phyloP scores from a whole-genome alignment of 2,888 invertebrate species.

The Caenorhabditis virilis region DNA sequence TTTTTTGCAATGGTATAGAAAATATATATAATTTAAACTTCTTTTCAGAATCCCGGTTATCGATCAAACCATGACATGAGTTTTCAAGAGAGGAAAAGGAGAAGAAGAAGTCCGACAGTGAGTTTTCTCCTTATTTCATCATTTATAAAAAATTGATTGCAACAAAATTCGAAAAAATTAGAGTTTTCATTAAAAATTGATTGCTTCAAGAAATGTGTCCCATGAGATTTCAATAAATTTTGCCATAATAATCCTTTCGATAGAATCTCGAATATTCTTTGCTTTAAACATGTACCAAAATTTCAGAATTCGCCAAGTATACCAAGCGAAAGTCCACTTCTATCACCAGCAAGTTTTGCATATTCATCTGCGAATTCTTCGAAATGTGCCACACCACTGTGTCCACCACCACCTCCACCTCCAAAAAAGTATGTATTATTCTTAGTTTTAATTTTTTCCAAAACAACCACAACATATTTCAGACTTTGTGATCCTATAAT shows the following conservation, averaged over 20 bases:
- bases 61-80: not conserved
- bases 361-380: not conserved
- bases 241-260: no score
- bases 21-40: not conserved
- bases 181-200: not conserved
- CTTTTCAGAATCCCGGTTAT: conserved; percentile 3
- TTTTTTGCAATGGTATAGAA: not conserved
- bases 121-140: not conserved
- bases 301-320: not conserved
- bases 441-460: no score
- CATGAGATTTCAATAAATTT: no score
- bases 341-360: conserved; percentile 1
- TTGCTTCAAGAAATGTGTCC: no score
- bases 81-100: not conserved
- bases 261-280: no score
- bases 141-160: not conserved
- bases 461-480: no score
- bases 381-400: not conserved
- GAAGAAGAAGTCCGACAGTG: conserved; percentile 10
- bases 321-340: not conserved
- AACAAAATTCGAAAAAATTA: not conserved
- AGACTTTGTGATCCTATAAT: no score
- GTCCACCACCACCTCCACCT: conserved; percentile 17
- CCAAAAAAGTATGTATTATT: conserved; percentile 4
- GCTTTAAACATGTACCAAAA: no score